Base-by-base conservation (phyloP, 2,113 vertebrate species). In the Psittacus erithacus region DNA sequence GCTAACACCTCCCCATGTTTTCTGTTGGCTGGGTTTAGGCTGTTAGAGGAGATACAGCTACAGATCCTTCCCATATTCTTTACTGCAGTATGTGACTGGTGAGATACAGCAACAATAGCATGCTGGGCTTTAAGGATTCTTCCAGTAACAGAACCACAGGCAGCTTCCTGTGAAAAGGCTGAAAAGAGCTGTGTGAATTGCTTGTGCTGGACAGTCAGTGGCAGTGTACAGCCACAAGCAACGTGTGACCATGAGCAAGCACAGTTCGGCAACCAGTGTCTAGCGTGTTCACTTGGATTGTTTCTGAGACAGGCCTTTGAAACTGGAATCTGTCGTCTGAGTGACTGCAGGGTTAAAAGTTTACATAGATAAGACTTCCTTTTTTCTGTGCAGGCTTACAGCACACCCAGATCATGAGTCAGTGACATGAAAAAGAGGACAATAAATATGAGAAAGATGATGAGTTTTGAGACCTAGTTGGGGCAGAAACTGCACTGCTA, bases 291-390 rank as follows among this genome's bases (percentile, higher is more conserved):
- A 3, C 27, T 23, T 2, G 59, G 73, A 22, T 1, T 9, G 52
- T 25, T 70, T 44, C 88, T 41, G 67, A 77, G 35, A 64, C 2
- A 31, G 83, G 41, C 59, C 79, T 90, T 91, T 73, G 35, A 77
- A 93, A 65, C 49, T 5, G 33, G n/a, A 31, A 59, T 67, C 70
- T 90, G 67, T 24, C 77, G 47, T 92, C 47, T 82, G 82, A 96
- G 79, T 41, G 79, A 74, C 79, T 90, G 73, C 13, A 46, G 92
- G 96, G 95, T 97, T 93, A 94, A 96, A 96, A 96, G 91, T 83
- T 96, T 55, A 95, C 82, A 69, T 1, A 92, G 93, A 89, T 92
- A 88, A 93, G 78, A 43, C 82, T 97, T 96, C 92, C 93, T 82
- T 78, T 81, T 94, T 79, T 68, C 59, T 91, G 78, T 23, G 75